Evolutionary conservation across 2,888 invertebrate species (phyloP), one percentile per base, ranked within the genome.

Genomic region (Drosophila imparisetae): DNA sequence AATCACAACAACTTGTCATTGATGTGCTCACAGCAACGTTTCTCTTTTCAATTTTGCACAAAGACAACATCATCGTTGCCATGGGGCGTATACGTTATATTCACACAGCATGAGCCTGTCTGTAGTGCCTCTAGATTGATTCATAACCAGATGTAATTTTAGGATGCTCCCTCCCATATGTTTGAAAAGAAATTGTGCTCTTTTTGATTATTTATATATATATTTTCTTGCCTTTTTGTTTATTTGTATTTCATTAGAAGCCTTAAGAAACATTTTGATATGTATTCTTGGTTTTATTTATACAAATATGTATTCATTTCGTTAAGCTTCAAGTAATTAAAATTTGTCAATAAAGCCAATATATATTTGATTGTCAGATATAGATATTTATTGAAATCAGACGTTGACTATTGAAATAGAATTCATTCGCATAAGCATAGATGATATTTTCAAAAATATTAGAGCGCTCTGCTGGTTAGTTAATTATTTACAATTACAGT

Each of bases 1-100:
- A 81, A 84, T 81, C 81, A 81, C 79, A 84, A 75, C 81, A 84
- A 78, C 72, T 81, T 84, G 85, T 81, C 81, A 78, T 69, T 72
- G 63, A 69, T 61, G 11, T 45, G 66, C 68, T 59, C 61, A 65
- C 63, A 66, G 66, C 66, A 60, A 62, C 76, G 65, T 63, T 77
- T 79, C 72, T 62, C 73, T 72, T 76, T 88, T 66, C 80, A 86
- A 74, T 88, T 76, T 79, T 66, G 32, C 66, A 76, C 84, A 86
- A 89, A 78, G 78, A 69, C 53, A 83, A 77, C 89, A 75, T 81
- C 75, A 78, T 48, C 54, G 67, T 60, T 29, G 75, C 61, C 53
- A 72, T 32, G 66, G 63, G 81, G 67, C 74, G 77, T 70, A 77
- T 80, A 53, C 72, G 72, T 66, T 45, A 61, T 72, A 62, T 58